Percentiles rank a stretch among this genome's conserved stretches.
Conservation (phyloP, 2,797 vertebrate genomes). For the Arctocebus calabarensis region DNA sequence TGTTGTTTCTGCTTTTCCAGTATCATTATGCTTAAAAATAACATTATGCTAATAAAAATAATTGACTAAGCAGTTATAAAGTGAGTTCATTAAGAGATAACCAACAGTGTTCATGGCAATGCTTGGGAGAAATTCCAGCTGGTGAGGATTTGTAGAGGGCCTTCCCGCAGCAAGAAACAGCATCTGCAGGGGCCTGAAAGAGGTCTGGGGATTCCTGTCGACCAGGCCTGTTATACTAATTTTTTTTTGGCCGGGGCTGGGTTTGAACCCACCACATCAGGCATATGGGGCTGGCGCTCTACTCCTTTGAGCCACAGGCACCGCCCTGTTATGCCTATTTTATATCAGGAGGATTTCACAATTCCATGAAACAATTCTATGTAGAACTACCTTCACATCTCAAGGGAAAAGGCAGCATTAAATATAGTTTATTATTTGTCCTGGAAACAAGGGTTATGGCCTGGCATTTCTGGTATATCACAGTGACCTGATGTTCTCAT, state of each 20-base stretch:
- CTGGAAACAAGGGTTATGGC: neutral
- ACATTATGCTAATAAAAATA: slow-evolving; percentile 57
- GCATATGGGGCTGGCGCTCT: too few species aligned
- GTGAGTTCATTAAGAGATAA: slow-evolving; percentile 43
- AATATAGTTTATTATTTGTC: neutral
- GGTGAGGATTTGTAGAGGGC: neutral
- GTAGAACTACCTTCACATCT: neutral
- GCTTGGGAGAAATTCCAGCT: slow-evolving; percentile 13
- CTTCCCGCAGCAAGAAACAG: neutral
- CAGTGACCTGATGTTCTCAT: fast-evolving
- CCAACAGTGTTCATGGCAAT: neutral
- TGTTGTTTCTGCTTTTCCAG: slow-evolving; percentile 60
- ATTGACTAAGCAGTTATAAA: slow-evolving; percentile 8
- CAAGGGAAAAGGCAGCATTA: neutral
- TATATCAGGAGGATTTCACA: neutral
- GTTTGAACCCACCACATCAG: too few species aligned
- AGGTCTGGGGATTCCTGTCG: neutral
- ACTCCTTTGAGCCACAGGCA: too few species aligned
- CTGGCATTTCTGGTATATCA: neutral
- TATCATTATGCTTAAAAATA: slow-evolving; percentile 66
- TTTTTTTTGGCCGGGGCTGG: too few species aligned
- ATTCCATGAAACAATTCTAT: neutral
- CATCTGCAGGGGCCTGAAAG: too few species aligned
- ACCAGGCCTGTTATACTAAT: neutral
- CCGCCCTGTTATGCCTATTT: neutral